These are phyloP conservation scores for Melitaea athalia DNA, from an alignment of 2,888 invertebrate species.

Conservation along the genomic window DNA sequence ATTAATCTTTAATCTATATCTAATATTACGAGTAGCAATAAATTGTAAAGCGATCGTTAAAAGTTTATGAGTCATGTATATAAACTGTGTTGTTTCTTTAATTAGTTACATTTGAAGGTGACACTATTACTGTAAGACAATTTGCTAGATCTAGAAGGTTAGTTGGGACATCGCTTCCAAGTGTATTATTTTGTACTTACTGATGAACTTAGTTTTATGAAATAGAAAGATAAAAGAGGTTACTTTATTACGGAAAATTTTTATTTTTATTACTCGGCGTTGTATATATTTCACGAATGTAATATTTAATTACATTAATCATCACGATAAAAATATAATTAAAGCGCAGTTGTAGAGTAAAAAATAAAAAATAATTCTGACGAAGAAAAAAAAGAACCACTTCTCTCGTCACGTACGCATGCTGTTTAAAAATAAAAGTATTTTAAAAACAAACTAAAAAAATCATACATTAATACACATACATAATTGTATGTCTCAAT, in stretches of 20 bases:
- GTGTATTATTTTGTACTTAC: background rate
- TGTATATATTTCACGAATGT: background rate
- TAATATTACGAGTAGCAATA: too few relatives aligned
- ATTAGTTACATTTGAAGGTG: constrained; percentile 16
- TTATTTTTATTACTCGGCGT: too few relatives aligned
- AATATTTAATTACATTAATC: background rate
- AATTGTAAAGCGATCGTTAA: background rate
- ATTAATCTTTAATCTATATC: background rate
- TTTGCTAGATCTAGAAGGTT: constrained; percentile 11
- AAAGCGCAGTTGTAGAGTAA: background rate
- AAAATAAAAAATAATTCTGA: background rate
- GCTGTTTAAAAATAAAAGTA: background rate
- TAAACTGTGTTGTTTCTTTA: constrained; percentile 5
- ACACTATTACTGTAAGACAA: constrained; percentile 12
- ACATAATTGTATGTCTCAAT: background rate
- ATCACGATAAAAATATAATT: background rate
- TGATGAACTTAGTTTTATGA: background rate
- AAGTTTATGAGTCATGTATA: background rate
- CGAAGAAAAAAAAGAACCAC: background rate
- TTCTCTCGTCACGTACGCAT: constrained; percentile 1
- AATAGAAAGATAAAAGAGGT: too few relatives aligned
- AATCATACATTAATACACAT: background rate
- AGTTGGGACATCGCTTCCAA: background rate
- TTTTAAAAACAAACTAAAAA: background rate
- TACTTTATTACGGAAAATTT: background rate